phyloP scores from a whole-genome alignment of 2,113 vertebrate species.

The Seriola rivoliana region DNA sequence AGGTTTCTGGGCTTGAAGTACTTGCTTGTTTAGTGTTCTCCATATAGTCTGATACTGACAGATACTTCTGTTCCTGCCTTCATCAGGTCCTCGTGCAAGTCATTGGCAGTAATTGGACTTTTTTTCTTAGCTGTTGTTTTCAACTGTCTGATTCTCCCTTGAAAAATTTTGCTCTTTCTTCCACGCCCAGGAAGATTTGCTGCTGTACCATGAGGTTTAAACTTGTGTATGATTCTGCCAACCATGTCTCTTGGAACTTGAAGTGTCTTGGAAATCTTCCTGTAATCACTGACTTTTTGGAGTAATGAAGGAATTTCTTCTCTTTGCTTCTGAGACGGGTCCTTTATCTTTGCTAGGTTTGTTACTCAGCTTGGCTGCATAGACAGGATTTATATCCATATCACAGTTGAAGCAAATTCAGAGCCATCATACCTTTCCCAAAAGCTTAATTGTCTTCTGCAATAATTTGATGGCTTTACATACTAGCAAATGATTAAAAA shows the following conservation, averaged over 20 bases:
- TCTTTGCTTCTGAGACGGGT: not conserved
- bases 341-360: not conserved
- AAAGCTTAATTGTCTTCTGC: not conserved
- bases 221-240: not conserved
- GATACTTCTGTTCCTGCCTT: not conserved
- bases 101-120: not conserved
- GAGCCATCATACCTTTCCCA: not conserved
- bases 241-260: not conserved
- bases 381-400: not conserved
- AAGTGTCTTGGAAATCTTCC: not conserved
- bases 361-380: not conserved
- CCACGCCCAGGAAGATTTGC: not conserved
- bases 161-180: not conserved
- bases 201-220: not conserved
- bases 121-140: slow-evolving; percentile 4
- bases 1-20: not conserved
- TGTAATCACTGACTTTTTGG: not conserved
- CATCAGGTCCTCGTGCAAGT: not conserved
- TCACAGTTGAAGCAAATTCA: slow-evolving; percentile 3
- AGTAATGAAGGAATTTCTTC: slow-evolving; percentile 1
- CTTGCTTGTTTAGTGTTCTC: not conserved
- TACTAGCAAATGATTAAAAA: not conserved
- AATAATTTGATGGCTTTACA: not conserved
- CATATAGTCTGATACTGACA: not conserved
- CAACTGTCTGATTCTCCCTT: not conserved